phyloP scores from a whole-genome alignment of 1,140 invertebrate genomes.

The Bombus pascuorum region DNA sequence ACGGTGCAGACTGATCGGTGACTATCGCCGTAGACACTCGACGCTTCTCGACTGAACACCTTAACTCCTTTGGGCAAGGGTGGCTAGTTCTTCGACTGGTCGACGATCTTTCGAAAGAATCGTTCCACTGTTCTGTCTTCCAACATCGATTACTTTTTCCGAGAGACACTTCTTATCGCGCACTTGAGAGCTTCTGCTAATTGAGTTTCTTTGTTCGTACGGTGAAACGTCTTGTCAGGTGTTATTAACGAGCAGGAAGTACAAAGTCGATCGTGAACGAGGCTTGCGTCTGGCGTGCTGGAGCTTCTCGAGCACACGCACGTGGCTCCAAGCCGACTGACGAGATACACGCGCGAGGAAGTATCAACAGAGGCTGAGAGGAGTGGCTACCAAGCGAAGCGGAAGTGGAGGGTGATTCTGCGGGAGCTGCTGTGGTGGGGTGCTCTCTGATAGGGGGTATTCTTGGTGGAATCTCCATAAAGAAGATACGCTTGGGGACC shows the following conservation, averaged over 20 bases:
- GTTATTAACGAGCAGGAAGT: neutral
- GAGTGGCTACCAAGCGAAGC: conserved; percentile 65
- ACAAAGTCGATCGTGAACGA: neutral
- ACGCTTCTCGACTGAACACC: neutral
- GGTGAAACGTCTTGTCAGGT: neutral
- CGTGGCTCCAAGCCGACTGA: conserved; percentile 69
- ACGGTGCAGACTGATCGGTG: neutral
- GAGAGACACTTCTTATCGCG: neutral
- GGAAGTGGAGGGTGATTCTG: conserved; percentile 68
- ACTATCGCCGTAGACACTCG: conserved; percentile 4
- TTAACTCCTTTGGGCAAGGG: neutral
- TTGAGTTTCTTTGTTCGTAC: neutral
- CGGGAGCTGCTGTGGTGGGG: conserved; percentile 43
- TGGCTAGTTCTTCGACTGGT: neutral
- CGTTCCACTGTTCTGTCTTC: neutral
- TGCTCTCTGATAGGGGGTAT: conserved; percentile 23
- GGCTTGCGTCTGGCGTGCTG: neutral
- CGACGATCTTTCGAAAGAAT: neutral
- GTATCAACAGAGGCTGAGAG: conserved; percentile 68
- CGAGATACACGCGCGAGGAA: conserved; percentile 69
- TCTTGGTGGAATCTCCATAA: neutral
- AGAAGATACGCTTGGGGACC: neutral
- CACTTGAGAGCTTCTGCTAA: neutral
- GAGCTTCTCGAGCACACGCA: conserved; percentile 64
- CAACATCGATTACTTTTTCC: neutral